phyloP scores from a whole-genome alignment of 2,113 vertebrate species.

The Hylia prasina region DNA sequence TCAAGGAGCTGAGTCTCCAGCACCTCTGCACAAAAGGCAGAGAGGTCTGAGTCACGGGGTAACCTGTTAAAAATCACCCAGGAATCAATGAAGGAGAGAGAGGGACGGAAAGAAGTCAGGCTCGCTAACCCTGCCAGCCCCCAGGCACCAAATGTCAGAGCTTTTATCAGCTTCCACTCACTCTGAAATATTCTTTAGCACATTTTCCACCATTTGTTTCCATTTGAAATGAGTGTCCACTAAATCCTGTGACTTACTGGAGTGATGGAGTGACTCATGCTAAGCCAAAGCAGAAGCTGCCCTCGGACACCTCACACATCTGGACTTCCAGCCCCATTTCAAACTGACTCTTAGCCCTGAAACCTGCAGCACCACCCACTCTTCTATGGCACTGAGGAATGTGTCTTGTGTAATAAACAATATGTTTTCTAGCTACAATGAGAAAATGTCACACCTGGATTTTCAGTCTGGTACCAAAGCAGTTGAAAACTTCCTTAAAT shows the following conservation, averaged over 20 bases:
- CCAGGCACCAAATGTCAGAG: not conserved
- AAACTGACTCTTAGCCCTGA: not conserved
- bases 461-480: not conserved
- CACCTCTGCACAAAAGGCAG: not conserved
- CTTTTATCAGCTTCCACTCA: not conserved
- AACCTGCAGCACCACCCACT: not conserved
- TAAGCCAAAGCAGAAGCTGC: not conserved
- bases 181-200: not conserved
- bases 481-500: not conserved
- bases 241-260: not conserved
- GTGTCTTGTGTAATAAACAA: not conserved
- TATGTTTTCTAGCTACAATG: not conserved
- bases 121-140: not conserved
- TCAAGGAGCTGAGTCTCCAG: not conserved
- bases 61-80: not conserved
- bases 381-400: not conserved
- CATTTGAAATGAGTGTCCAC: not conserved
- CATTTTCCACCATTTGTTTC: not conserved
- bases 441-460: not conserved
- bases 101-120: not conserved
- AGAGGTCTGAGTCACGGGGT: not conserved
- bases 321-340: not conserved
- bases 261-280: not conserved
- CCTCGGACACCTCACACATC: not conserved
- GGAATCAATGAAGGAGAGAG: not conserved